These are phyloP conservation scores for Calephelis perditalis DNA, from an alignment of 2,888 invertebrate genomes.

Conservation along the genomic window DNA sequence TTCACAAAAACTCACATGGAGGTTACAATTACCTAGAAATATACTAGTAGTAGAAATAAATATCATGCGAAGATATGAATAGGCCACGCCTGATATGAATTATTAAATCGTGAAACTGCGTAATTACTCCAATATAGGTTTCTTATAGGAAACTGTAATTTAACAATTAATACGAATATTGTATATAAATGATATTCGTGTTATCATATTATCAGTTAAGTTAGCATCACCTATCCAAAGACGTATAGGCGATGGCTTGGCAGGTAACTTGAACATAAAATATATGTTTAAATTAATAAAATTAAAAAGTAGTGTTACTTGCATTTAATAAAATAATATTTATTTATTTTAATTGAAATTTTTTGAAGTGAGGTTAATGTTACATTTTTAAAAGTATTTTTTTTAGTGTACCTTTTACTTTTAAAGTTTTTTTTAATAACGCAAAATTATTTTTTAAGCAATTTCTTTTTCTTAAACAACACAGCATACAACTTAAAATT, in stretches of 20 bases:
- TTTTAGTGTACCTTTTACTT: too few relatives aligned
- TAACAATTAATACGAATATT: constrained; percentile 39
- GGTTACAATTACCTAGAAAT: not conserved
- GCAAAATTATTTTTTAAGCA: too few relatives aligned
- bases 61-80: constrained; percentile 14
- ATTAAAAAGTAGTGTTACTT: constrained; percentile 4
- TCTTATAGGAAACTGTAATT: constrained; percentile 42
- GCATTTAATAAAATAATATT: not conserved
- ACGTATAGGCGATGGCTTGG: constrained; percentile 45
- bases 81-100: constrained; percentile 29
- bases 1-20: not conserved
- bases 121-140: constrained; percentile 33
- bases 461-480: too few relatives aligned
- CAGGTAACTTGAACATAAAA: constrained; percentile 43
- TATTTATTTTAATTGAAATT: not conserved
- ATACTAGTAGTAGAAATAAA: not conserved
- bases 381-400: too few relatives aligned
- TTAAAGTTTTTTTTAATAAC: too few relatives aligned
- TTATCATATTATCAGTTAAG: constrained; percentile 35
- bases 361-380: not conserved
- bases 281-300: constrained; percentile 8
- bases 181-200: constrained; percentile 32
- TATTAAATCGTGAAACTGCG: constrained; percentile 33
- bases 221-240: constrained; percentile 33
- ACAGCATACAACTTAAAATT: too few relatives aligned